phyloP scores from a whole-genome alignment of 2,888 invertebrate genomes.

The Chromoteleia sp. region DNA sequence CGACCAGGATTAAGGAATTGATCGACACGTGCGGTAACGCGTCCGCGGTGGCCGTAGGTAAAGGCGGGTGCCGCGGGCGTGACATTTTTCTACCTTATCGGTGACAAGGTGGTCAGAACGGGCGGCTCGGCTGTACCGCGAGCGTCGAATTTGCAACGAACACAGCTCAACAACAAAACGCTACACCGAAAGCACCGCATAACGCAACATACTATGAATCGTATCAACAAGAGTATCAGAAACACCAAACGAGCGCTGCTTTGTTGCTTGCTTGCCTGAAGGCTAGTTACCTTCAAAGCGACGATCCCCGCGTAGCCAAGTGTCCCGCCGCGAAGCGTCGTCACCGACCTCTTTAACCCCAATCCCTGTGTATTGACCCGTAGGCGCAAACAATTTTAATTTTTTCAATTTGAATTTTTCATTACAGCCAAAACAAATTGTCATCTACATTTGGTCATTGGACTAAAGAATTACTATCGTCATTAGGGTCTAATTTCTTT shows the following conservation, averaged over 20 bases:
- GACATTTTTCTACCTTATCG: conserved; percentile 53
- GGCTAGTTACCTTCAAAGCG: conserved; percentile 94
- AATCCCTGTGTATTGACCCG: conserved; percentile 85
- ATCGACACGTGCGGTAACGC: conserved; percentile 35
- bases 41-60: conserved; percentile 44
- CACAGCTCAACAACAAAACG: conserved; percentile 75
- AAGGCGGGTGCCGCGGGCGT: conserved; percentile 12
- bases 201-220: conserved; percentile 79
- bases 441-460: conserved; percentile 44
- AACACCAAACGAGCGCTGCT: conserved; percentile 72
- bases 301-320: conserved; percentile 97
- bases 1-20: conserved; percentile 10
- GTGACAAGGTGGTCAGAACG: neutral
- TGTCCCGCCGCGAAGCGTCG: conserved; percentile 94
- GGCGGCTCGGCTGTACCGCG: conserved; percentile 43
- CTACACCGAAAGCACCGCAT: conserved; percentile 83
- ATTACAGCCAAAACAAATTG: conserved; percentile 52
- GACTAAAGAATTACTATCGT: neutral
- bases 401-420: conserved; percentile 76
- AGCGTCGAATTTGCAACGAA: conserved; percentile 29
- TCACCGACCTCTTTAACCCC: conserved; percentile 97
- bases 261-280: conserved; percentile 65
- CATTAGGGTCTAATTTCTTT: conserved; percentile 12
- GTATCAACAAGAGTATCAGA: conserved; percentile 72
- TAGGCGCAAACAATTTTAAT: conserved; percentile 82